These are phyloP conservation scores for Apocheima hispidaria DNA, from an alignment of 2,888 invertebrate species.

Conservation along the genomic window DNA sequence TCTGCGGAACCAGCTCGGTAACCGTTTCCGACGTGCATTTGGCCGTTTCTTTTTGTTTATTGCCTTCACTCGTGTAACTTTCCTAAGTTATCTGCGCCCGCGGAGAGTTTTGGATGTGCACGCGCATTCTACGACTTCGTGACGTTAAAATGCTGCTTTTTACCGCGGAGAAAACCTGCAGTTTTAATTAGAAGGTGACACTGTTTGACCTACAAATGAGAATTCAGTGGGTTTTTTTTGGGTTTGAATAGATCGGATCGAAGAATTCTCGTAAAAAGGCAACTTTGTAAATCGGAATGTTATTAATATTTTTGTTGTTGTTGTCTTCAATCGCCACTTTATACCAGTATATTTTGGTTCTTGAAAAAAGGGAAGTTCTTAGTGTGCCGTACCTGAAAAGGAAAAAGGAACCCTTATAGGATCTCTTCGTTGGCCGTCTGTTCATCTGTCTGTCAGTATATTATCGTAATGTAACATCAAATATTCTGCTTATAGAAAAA, in stretches of 20 bases:
- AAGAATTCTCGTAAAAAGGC: not conserved
- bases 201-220: constrained; percentile 39
- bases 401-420: too few species aligned
- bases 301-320: not conserved
- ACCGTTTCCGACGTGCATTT: not conserved
- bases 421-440: too few species aligned
- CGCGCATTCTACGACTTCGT: constrained; percentile 57
- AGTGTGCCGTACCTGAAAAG: too few species aligned
- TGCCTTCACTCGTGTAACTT: constrained; percentile 60
- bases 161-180: constrained; percentile 25
- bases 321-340: too few species aligned
- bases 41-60: constrained; percentile 53
- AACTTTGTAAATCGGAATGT: not conserved
- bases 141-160: constrained; percentile 59
- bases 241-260: not conserved
- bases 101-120: constrained; percentile 49
- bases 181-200: constrained; percentile 42
- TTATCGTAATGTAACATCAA: constrained; percentile 6
- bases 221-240: constrained; percentile 25
- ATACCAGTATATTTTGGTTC: too few species aligned
- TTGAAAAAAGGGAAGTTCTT: too few species aligned
- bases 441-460: not conserved
- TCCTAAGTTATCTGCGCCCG: constrained; percentile 54
- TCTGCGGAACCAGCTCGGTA: constrained; percentile 4
- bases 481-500: constrained; percentile 8